These are phyloP conservation scores for Drosophila guanche DNA, from an alignment of 1,140 invertebrate genomes.

Conservation along the genomic window DNA sequence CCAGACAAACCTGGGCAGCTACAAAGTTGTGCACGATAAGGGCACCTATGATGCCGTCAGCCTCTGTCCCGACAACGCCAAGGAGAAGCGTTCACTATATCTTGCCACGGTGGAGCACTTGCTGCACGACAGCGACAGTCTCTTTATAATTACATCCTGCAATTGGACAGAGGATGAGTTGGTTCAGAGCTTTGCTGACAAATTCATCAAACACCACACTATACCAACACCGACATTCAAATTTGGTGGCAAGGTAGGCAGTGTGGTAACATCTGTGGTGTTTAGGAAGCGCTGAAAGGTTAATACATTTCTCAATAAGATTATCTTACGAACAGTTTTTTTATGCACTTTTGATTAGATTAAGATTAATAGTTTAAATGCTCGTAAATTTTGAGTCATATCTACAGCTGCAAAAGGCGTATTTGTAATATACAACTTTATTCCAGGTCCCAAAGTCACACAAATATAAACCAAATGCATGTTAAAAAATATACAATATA, in stretches of 20 bases:
- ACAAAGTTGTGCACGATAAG: constrained; percentile 92
- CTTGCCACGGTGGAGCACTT: constrained; percentile 86
- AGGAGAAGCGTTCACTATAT: constrained; percentile 87
- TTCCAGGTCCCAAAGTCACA: neutral
- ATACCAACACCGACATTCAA: constrained; percentile 92
- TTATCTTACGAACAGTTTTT: no score
- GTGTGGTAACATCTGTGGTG: constrained; percentile 90
- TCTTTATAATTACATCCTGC: constrained; percentile 95
- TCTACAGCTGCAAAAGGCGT: neutral
- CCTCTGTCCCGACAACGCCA: constrained; percentile 88
- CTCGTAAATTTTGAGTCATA: no score
- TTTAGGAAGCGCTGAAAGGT: constrained; percentile 84
- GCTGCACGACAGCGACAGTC: constrained; percentile 77
- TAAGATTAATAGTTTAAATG: no score
- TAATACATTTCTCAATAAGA: no score
- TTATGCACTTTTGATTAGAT: no score
- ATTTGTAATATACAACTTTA: neutral
- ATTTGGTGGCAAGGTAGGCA: constrained; percentile 93
- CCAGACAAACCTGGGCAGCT: constrained; percentile 82
- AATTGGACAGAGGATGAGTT: constrained; percentile 97
- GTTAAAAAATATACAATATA: neutral
- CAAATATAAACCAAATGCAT: constrained; percentile 1
- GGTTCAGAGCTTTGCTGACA: constrained; percentile 87
- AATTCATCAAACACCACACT: constrained; percentile 86
- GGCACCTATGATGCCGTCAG: constrained; percentile 97